A percentile compares a stretch with the other conserved stretches of the same genome.
Evolutionary conservation across 2,888 invertebrate species (phyloP).

Genomic region (Eupithecia centaureata): DNA sequence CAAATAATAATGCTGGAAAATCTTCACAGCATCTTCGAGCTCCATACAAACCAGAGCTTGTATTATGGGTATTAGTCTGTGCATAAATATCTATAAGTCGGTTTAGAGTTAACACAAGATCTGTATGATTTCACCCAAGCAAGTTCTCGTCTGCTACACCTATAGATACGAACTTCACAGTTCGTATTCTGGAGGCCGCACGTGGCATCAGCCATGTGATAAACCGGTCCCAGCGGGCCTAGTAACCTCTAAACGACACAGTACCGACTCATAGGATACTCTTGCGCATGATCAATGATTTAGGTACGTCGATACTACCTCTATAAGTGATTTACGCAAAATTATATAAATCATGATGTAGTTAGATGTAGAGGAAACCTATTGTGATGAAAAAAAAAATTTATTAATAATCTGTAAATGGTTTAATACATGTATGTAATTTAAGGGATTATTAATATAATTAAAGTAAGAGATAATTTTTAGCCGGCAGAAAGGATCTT

Average conservation of each 20-base stretch:
- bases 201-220: conserved; percentile 80
- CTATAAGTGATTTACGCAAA: not conserved
- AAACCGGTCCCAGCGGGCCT: conserved; percentile 80
- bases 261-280: conserved; percentile 67
- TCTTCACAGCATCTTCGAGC: too few species aligned
- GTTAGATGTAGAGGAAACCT: too few species aligned
- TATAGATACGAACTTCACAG: conserved; percentile 17
- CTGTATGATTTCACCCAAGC: conserved; percentile 15
- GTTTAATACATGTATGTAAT: too few species aligned
- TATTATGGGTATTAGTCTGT: too few species aligned
- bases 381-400: too few species aligned
- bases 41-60: too few species aligned
- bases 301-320: not conserved
- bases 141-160: conserved; percentile 15
- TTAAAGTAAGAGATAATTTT: too few species aligned
- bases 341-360: not conserved
- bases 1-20: too few species aligned
- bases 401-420: too few species aligned
- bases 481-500: too few species aligned
- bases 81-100: too few species aligned
- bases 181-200: conserved; percentile 73
- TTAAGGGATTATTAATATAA: too few species aligned
- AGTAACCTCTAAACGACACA: conserved; percentile 82
- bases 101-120: not conserved
- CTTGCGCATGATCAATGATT: conserved; percentile 49